Evolutionary conservation across 2,113 vertebrate species (phyloP).

Genomic region (Oryctolagus cuniculus): mOryCun1.1 NC_091451.1:27872001-27872500

Average conservation of each 20-base stretch:
- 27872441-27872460: not conserved
- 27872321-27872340: not conserved
- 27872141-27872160: not conserved
- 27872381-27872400: too few relatives aligned
- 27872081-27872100: not conserved
- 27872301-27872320: not conserved
- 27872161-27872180: not conserved
- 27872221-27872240: not conserved
- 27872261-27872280: not conserved
- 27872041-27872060: not conserved
- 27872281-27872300: not conserved
- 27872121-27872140: not conserved
- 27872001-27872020: not conserved
- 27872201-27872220: not conserved
- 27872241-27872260: not conserved
- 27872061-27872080: not conserved
- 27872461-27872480: not conserved
- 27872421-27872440: not conserved
- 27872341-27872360: not conserved
- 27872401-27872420: not conserved
- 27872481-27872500: accelerated
- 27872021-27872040: not conserved
- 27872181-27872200: not conserved
- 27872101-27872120: not conserved
- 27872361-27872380: not conserved